A percentile compares a stretch with the other conserved stretches of the same genome.
phyloP scores from a whole-genome alignment of 2,888 invertebrate genomes.

The Ctena decussata region DNA sequence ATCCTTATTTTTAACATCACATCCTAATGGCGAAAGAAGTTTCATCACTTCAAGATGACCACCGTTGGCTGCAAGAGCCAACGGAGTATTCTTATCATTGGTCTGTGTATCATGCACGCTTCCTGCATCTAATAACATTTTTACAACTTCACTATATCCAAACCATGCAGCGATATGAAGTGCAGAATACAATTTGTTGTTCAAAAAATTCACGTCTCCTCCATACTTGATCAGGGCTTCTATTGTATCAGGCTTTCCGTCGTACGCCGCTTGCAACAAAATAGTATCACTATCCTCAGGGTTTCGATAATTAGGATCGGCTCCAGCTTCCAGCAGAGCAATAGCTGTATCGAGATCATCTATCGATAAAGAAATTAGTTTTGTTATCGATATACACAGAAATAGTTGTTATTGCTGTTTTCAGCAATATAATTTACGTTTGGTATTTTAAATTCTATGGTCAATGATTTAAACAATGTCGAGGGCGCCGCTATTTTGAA shows the following conservation, averaged over 20 bases:
- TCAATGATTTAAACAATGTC: too few species aligned
- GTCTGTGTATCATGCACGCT: not conserved
- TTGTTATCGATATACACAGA: too few species aligned
- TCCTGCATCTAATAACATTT: not conserved
- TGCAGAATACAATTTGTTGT: not conserved
- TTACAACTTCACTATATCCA: not conserved
- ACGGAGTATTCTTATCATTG: not conserved
- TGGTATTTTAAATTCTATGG: too few species aligned
- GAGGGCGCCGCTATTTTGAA: too few species aligned
- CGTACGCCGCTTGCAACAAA: not conserved
- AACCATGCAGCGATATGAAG: not conserved
- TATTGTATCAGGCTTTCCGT: not conserved
- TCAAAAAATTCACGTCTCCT: not conserved
- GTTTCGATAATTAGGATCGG: not conserved
- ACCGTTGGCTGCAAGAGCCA: not conserved
- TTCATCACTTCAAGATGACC: not conserved
- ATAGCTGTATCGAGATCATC: not conserved
- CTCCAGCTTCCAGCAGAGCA: not conserved
- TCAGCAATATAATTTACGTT: too few species aligned
- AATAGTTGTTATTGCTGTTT: too few species aligned
- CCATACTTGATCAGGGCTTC: not conserved
- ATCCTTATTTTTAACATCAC: not conserved
- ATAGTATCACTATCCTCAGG: not conserved
- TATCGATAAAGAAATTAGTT: too few species aligned
- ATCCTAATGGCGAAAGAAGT: not conserved